phyloP scores from a whole-genome alignment of 2,888 invertebrate species.

The Mamestra brassicae region DNA sequence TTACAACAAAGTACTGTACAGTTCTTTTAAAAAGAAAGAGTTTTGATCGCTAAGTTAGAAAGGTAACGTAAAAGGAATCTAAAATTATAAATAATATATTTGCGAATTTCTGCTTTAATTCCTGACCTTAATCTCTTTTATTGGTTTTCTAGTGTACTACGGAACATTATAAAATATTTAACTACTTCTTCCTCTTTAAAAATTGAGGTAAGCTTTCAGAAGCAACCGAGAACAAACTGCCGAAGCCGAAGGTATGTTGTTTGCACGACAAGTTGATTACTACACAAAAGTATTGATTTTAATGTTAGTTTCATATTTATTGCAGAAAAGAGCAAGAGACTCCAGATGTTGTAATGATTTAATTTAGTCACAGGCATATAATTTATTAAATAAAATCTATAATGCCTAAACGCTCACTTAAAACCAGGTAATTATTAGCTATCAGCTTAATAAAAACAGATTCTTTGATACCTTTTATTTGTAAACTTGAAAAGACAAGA shows the following conservation, averaged over 20 bases:
- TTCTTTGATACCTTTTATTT: background rate
- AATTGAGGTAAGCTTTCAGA: background rate
- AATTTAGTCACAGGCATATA: background rate
- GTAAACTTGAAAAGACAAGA: background rate
- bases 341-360: background rate
- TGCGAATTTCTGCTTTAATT: background rate
- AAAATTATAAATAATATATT: background rate
- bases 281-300: background rate
- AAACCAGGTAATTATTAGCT: conserved; percentile 60
- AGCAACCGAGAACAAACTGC: background rate
- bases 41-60: background rate
- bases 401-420: conserved; percentile 80
- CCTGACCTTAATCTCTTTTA: background rate
- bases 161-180: background rate
- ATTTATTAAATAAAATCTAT: conserved; percentile 20
- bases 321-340: conserved; percentile 4
- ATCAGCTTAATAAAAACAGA: too few relatives aligned
- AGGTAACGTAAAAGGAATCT: background rate
- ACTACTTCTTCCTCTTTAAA: background rate
- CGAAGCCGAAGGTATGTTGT: background rate
- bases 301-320: background rate
- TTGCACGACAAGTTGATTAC: background rate
- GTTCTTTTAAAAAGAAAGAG: background rate
- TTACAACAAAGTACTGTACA: background rate
- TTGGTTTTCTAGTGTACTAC: background rate